Base-by-base conservation (phyloP, 1,140 invertebrate genomes). In the Hyposmocoma kahamanoa region DNA sequence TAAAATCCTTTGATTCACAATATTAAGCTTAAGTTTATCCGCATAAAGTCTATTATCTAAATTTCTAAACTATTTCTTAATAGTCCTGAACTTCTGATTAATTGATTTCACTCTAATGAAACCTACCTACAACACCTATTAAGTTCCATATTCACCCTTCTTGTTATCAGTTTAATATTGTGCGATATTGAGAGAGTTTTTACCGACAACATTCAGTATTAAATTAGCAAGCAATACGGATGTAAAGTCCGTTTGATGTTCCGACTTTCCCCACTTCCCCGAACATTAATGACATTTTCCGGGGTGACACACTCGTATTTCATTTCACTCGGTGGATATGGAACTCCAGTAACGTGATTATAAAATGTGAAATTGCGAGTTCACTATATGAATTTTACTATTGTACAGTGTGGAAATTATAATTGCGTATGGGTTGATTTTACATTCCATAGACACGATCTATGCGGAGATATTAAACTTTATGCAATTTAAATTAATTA, bases 281-380 rank as follows among this genome's bases (percentile, higher is more conserved):
- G 62, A 64, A 63, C 59, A 62, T 68, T 83, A 81, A 81, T 81
- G 68, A 77, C 70, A 83, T 83, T 81, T 81, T 71, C 67, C 66
- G 66, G 67, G 57, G 61, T 50, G 46, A 57, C 56, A 22, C 32
- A 36, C 32, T 36, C 18, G 32, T 36, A 36, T 36, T 17, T 36
- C 32, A 17, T 17, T n/a, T n/a, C n/a, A 1, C 1, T 36, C 28
- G 10, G 32, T 1, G 18, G 6, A 36, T 36, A 36, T 36, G 32
- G 18, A 36, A 36, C 13, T 36, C 18, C 15, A 36, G 3, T 36
- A 36, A 36, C 32, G 9, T 17, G 18, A 36, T 36, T 36, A 36
- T 36, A 15, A 10, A 36, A 36, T 36, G 18, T 36, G 32, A 36
- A 13, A 6, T 36, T 36, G 32, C 32, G 8, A 15, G n/a, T 36